A percentile compares a stretch with the other conserved stretches of the same genome.
Evolutionary conservation across 2,888 invertebrate genomes (phyloP).

Genomic region (Coecobrya sp.): DNA sequence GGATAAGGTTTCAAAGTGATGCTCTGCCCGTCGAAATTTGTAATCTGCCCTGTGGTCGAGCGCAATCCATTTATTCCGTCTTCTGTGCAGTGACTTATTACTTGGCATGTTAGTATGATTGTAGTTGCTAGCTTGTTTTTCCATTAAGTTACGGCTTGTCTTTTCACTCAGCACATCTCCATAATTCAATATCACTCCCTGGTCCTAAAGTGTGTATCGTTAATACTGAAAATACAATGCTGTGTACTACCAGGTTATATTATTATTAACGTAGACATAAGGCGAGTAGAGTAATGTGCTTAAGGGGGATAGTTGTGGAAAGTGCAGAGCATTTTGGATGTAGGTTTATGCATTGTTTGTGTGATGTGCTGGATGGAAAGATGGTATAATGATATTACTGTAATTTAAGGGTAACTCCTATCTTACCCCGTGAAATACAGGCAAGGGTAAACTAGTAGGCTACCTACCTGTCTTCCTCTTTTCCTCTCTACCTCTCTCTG

Average conservation of each 20-base stretch:
- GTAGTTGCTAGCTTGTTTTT: neutral
- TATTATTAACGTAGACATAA: neutral
- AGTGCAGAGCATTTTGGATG: neutral
- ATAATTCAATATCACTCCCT: conserved; percentile 36
- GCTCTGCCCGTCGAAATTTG: too few relatives aligned
- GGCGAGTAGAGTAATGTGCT: neutral
- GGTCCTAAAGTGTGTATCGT: conserved; percentile 1
- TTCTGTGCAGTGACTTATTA: conserved; percentile 52
- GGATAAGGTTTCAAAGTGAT: too few relatives aligned
- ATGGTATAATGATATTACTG: conserved; percentile 51
- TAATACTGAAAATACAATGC: neutral
- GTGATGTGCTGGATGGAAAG: conserved; percentile 16
- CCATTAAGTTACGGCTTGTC: conserved; percentile 38
- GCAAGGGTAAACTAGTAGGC: conserved; percentile 64
- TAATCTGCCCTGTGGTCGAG: too few relatives aligned
- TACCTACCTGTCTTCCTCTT: conserved; percentile 75
- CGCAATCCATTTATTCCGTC: too few relatives aligned
- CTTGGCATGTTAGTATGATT: neutral
- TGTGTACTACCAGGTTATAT: neutral
- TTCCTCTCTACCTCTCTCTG: neutral
- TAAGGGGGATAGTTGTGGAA: neutral
- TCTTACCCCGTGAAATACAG: conserved; percentile 42
- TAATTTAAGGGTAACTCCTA: conserved; percentile 75
- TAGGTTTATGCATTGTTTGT: neutral
- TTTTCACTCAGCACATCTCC: conserved; percentile 35